These are phyloP conservation scores for Minunthozetes semirufus DNA, from an alignment of 2,888 invertebrate genomes.

Conservation along the genomic window DNA sequence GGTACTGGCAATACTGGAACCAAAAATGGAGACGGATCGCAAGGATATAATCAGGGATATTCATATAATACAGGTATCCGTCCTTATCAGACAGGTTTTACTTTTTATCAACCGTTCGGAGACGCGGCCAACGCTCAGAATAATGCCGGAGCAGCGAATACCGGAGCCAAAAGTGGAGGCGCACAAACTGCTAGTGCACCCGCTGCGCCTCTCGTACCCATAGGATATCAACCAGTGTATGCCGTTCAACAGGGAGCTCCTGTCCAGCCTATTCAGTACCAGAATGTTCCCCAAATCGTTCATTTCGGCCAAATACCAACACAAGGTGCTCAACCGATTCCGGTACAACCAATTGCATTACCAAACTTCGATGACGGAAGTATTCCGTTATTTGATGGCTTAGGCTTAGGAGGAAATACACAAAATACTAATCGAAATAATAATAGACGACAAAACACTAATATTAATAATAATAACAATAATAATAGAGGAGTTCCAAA, in stretches of 20 bases:
- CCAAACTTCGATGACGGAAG: neutral
- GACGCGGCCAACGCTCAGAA: slow-evolving; percentile 34
- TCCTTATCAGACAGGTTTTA: slow-evolving; percentile 34
- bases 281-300: neutral
- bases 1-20: neutral
- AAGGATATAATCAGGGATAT: slow-evolving; percentile 35
- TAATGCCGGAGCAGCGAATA: neutral
- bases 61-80: slow-evolving; percentile 36
- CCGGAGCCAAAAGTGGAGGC: neutral
- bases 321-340: neutral
- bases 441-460: neutral
- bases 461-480: neutral
- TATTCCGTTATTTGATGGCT: neutral
- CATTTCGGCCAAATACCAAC: slow-evolving; percentile 4
- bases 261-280: neutral
- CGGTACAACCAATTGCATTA: neutral
- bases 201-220: neutral
- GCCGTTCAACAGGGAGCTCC: neutral
- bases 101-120: slow-evolving; percentile 35
- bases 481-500: neutral
- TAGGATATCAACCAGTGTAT: neutral
- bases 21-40: neutral
- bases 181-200: neutral
- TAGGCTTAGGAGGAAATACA: neutral
- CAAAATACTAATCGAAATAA: too few relatives aligned